These are phyloP conservation scores for Zaprionus taronus DNA, from an alignment of 1,140 invertebrate genomes.

Conservation along the genomic window DNA sequence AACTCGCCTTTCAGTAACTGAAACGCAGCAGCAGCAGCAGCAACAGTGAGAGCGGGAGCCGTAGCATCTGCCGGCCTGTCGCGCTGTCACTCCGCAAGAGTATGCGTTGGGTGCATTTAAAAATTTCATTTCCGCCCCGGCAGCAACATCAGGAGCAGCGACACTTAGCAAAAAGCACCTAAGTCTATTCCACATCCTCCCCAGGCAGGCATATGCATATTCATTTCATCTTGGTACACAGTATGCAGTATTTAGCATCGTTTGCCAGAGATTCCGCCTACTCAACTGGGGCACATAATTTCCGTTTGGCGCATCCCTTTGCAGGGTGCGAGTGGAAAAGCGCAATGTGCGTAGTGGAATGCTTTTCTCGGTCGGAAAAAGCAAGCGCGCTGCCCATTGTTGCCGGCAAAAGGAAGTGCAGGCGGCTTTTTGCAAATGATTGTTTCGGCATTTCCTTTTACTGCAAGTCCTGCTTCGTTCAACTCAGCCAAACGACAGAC, in stretches of 20 bases:
- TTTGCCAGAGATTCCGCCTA: conserved; percentile 49
- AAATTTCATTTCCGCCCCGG: conserved; percentile 75
- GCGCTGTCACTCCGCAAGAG: neutral
- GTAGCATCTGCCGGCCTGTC: conserved; percentile 24
- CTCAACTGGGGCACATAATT: conserved; percentile 50
- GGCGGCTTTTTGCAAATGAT: conserved; percentile 68
- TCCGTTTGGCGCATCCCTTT: conserved; percentile 67
- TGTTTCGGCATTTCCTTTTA: conserved; percentile 63
- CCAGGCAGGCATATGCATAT: conserved; percentile 51
- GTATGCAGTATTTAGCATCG: conserved; percentile 68
- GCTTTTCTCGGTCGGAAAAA: conserved; percentile 61
- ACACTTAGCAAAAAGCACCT: conserved; percentile 24
- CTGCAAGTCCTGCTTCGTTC: conserved; percentile 57
- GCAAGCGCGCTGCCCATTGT: conserved; percentile 56
- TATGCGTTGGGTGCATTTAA: conserved; percentile 44
- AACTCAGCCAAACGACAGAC: conserved; percentile 49
- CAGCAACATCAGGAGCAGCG: conserved; percentile 48
- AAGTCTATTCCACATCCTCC: conserved; percentile 13
- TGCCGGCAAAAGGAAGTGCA: conserved; percentile 53
- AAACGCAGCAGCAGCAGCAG: conserved; percentile 9
- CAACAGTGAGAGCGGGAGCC: neutral
- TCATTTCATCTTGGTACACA: conserved; percentile 37
- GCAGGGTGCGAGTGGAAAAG: conserved; percentile 47
- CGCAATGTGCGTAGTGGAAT: conserved; percentile 56
- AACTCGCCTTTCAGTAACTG: conserved; percentile 40